phyloP scores from a whole-genome alignment of 1,140 invertebrate genomes.

The Mactra quadrangularis region DNA sequence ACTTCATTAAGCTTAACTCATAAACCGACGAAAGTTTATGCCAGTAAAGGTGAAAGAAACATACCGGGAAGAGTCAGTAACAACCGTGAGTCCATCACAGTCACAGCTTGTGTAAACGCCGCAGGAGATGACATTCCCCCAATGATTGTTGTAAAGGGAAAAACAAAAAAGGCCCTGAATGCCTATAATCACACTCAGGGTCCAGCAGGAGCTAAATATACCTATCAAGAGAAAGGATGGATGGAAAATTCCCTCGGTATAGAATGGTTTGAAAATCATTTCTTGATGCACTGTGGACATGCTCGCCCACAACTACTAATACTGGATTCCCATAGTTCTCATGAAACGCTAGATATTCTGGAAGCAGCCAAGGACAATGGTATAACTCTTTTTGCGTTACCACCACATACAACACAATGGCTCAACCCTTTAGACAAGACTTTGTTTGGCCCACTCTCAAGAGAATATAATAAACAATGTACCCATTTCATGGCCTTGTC shows the following conservation, averaged over 20 bases:
- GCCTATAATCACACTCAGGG: constrained; percentile 43
- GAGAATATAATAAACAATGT: not conserved
- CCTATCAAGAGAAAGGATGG: constrained; percentile 59
- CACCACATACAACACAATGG: constrained; percentile 43
- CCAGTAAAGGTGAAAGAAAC: constrained; percentile 39
- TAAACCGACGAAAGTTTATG: constrained; percentile 65
- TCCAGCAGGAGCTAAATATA: constrained; percentile 52
- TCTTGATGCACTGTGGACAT: constrained; percentile 55
- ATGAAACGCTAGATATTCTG: constrained; percentile 60
- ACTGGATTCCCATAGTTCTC: constrained; percentile 56
- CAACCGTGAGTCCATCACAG: constrained; percentile 54
- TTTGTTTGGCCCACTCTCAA: constrained; percentile 40
- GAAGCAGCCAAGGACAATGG: constrained; percentile 46
- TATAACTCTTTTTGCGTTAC: constrained; percentile 28
- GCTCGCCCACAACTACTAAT: constrained; percentile 60
- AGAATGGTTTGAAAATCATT: constrained; percentile 62
- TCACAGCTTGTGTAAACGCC: constrained; percentile 34
- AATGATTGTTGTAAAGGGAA: too few species aligned
- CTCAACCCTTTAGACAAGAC: constrained; percentile 39
- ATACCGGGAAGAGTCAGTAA: constrained; percentile 53
- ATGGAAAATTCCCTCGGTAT: constrained; percentile 52
- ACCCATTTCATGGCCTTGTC: not conserved
- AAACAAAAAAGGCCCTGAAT: constrained; percentile 28
- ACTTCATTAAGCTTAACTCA: too few species aligned
- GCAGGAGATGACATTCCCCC: not conserved